Base-by-base conservation (phyloP, 2,113 vertebrate species). In the Xiphorhynchus elegans region DNA sequence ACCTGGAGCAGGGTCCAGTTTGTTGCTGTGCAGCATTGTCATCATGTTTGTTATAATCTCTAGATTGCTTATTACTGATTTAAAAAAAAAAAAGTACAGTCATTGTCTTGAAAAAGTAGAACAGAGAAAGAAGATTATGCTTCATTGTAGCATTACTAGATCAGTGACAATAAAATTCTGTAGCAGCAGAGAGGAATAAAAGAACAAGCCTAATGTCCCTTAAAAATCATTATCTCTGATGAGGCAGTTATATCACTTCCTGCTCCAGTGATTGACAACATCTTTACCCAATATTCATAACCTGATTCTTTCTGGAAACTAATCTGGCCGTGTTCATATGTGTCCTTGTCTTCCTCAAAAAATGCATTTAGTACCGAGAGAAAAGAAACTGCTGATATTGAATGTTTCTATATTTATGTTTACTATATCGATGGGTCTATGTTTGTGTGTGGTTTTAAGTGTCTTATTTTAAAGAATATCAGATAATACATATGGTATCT, bases 401-500 rank as follows among this genome's bases (percentile, higher is more conserved):
- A 90, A 46, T 64, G 53, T 85, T 92, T 80, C 50, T 20, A 3
- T 85, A 28, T 40, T 81, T 90, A 33, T 75, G 14, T 49, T 60
- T 72, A n/a, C 28, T 72, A 0, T 84, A 72, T 39, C 0, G 0
- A 50, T 46, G 81, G 42, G 47, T 18, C 33, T 89, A 2, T 58
- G 10, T 55, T 63, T 79, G 8, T 0, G 0, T 0, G 6, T 3
- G 2, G 1, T 9, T 56, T 83, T 81, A 26, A 63, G 26, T 49
- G 49, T 49, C 16, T 74, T 56, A 23, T 44, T 92, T 66, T 77
- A 39, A 90, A 86, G 67, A 76, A 37, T 66, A 46, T 66, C 12
- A 39, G 28, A 44, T 77, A n/a, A 10, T 33, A 76, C 10, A 20
- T 59, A 6, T 13, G 23, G 33, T 66, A 44, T 47, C 35, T 56